A percentile compares a stretch with the other conserved stretches of the same genome.
phyloP scores from a whole-genome alignment of 2,888 invertebrate species.

The Ashinkailepas kermadecensis region DNA sequence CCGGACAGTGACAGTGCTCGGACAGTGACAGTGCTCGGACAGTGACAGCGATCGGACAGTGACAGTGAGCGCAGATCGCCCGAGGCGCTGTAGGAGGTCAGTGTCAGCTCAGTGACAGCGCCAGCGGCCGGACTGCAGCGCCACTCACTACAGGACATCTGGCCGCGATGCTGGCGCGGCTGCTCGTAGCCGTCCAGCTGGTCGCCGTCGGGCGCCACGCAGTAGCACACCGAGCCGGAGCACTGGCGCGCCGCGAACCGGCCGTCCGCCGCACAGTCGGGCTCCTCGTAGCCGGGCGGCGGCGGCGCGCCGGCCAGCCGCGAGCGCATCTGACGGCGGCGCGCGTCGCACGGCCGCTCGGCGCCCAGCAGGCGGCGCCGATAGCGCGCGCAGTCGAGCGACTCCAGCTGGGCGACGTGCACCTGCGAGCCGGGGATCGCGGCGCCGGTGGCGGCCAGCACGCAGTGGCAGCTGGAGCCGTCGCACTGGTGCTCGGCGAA shows the following conservation, averaged over 20 bases:
- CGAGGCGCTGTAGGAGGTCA: no score
- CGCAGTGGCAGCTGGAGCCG: slow-evolving; percentile 25
- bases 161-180: slow-evolving; percentile 23
- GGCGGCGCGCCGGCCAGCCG: neutral
- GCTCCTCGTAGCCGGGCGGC: neutral
- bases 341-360: neutral
- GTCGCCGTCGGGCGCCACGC: slow-evolving; percentile 29
- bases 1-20: no score
- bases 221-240: slow-evolving; percentile 27
- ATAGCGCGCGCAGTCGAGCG: neutral
- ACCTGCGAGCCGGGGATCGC: neutral
- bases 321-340: neutral
- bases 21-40: no score
- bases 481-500: slow-evolving; percentile 33
- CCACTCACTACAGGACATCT: slow-evolving; percentile 30
- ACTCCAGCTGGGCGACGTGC: neutral
- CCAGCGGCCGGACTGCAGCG: neutral
- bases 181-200: slow-evolving; percentile 25
- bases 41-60: no score
- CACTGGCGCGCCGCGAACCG: neutral
- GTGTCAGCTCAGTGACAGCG: no score
- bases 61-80: no score
- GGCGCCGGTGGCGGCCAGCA: neutral
- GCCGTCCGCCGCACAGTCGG: neutral
- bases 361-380: neutral